Evolutionary conservation across 2,797 vertebrate genomes (phyloP).

Genomic region (Rhinella marina): DNA sequence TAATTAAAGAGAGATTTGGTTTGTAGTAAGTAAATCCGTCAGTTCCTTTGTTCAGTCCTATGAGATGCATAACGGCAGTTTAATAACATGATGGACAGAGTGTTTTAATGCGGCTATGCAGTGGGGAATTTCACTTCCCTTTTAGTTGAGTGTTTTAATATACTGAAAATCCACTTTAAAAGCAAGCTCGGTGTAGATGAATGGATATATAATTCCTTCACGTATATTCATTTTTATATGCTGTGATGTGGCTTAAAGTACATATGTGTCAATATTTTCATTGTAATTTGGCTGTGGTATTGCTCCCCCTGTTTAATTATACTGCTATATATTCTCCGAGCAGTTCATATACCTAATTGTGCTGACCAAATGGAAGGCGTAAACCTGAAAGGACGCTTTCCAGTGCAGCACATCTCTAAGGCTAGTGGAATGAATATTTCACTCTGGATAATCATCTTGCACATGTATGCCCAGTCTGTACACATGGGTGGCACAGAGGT

Average conservation of each 20-base stretch:
- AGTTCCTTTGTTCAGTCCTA: conserved; percentile 39
- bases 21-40: conserved; percentile 17
- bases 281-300: background rate
- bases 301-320: background rate
- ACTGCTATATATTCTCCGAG: background rate
- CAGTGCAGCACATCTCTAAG: background rate
- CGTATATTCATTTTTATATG: conserved; percentile 22
- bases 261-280: conserved; percentile 25
- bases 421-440: no score
- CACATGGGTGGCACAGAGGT: background rate
- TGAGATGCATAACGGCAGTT: conserved; percentile 44
- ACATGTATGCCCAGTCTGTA: no score
- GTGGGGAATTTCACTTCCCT: conserved; percentile 46
- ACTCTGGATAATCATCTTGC: no score
- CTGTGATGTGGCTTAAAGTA: conserved; percentile 16
- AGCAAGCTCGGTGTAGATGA: conserved; percentile 13
- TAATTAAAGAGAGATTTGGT: conserved; percentile 44
- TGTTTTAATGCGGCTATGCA: conserved; percentile 25
- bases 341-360: background rate
- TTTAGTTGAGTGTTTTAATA: conserved; percentile 40
- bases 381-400: background rate
- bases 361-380: background rate
- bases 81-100: conserved; percentile 46
- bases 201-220: conserved; percentile 33
- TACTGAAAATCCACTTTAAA: conserved; percentile 50